Conservation (phyloP, 2,113 vertebrate species). For the Felis catus region DNA sequence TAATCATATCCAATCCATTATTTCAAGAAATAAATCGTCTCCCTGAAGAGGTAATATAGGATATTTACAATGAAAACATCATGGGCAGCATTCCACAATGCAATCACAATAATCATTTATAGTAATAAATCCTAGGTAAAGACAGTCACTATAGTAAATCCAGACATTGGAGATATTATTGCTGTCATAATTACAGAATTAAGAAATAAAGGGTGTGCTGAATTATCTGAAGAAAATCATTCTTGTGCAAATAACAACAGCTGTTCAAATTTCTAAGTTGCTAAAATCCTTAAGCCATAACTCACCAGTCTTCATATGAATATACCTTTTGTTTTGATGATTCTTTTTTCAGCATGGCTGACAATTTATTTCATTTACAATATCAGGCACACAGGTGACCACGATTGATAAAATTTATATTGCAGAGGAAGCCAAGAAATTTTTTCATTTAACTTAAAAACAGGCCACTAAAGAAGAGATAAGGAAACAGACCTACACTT, state of each 20-base stretch:
- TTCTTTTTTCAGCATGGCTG: slow-evolving; percentile 92
- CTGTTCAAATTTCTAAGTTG: slow-evolving; percentile 86
- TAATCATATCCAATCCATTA: slow-evolving; percentile 84
- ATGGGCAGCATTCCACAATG: slow-evolving; percentile 89
- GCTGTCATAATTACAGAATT: slow-evolving; percentile 93
- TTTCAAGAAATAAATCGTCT: slow-evolving; percentile 90
- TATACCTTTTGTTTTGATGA: slow-evolving; percentile 94
- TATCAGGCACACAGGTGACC: slow-evolving; percentile 89
- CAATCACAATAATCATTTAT: slow-evolving; percentile 91
- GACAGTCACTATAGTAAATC: slow-evolving; percentile 91
- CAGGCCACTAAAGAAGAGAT: background rate
- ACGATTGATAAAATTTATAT: slow-evolving; percentile 86
- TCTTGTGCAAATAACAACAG: slow-evolving; percentile 88
- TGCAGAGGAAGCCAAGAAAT: background rate
- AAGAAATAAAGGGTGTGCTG: slow-evolving; percentile 88
- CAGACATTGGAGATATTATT: slow-evolving; percentile 92
- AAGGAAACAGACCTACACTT: background rate
- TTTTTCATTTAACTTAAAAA: background rate
- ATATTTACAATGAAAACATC: slow-evolving; percentile 93
- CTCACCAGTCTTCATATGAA: slow-evolving; percentile 91
- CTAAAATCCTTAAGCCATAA: slow-evolving; percentile 90
- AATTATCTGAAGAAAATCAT: slow-evolving; percentile 90
- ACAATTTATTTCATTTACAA: slow-evolving; percentile 96
- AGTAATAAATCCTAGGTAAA: slow-evolving; percentile 90
- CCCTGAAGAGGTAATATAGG: slow-evolving; percentile 91